Evolutionary conservation across 2,888 invertebrate species (phyloP).

Genomic region (Ditylenchus weischeri): DNA sequence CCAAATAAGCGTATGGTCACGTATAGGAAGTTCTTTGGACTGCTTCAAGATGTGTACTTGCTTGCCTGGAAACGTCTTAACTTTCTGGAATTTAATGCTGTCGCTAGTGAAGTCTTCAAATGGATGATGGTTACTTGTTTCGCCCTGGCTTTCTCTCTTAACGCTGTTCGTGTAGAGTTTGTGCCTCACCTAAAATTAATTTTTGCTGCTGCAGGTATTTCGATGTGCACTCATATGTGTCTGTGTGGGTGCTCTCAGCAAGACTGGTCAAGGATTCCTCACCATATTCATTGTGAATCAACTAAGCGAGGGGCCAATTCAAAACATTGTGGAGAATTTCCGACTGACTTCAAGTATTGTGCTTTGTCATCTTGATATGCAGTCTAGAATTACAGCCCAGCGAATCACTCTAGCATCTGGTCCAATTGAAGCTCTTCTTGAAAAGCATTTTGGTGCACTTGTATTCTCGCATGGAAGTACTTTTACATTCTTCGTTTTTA

Average conservation of each 20-base stretch:
- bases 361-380: constrained; percentile 49
- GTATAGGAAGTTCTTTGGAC: too few species aligned
- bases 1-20: too few species aligned
- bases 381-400: constrained; percentile 43
- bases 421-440: constrained; percentile 46
- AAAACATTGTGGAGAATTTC: constrained; percentile 48
- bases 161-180: constrained; percentile 37
- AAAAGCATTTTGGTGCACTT: constrained; percentile 41
- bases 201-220: constrained; percentile 39
- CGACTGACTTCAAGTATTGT: constrained; percentile 41
- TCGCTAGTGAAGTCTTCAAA: constrained; percentile 12
- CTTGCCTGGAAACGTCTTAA: constrained; percentile 51
- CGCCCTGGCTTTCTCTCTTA: constrained; percentile 43
- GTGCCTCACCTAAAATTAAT: background rate
- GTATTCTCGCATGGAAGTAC: constrained; percentile 22
- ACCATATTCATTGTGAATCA: constrained; percentile 38
- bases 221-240: constrained; percentile 51
- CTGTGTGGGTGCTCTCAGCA: constrained; percentile 45
- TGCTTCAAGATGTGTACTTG: too few species aligned
- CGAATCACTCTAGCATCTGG: constrained; percentile 46
- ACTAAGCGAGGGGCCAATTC: constrained; percentile 45
- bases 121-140: constrained; percentile 40
- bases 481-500: constrained; percentile 16
- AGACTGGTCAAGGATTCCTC: constrained; percentile 43
- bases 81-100: constrained; percentile 45